Evolutionary conservation across 2,888 invertebrate species (phyloP), one percentile per base, ranked within the genome.

Genomic region (Drosophila bunnanda): DNA sequence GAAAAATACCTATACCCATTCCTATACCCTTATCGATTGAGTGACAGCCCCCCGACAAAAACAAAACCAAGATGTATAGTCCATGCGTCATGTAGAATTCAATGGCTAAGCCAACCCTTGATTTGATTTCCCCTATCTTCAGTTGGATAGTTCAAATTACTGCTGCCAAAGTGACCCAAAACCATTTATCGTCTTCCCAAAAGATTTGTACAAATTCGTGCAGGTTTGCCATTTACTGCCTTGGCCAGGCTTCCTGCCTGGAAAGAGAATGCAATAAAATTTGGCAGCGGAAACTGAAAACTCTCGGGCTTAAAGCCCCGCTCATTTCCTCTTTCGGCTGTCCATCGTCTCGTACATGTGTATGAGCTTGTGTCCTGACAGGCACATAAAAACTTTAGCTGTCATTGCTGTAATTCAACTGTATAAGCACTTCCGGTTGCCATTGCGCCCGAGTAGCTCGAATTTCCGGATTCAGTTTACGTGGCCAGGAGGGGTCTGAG

Each of bases 361-460:
- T 17, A 8, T 5, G 36, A n/a, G 28, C n/a, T 6, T 25, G 17
- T 39, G 38, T 34, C 28, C 48, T 41, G 55, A 43, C 58, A 66
- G 74, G 32, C 39, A 38, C 69, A 82, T 83, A 78, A 87, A 77
- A 87, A 80, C 70, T 86, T 80, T 68, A 62, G 55, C 60, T 69
- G 76, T 69, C 60, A 54, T 60, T 68, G 60, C 58, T 54, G 75
- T 66, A 67, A 78, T 66, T 80, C 77, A 75, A 77, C 79, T 77
- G 79, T 83, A 77, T 79, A 76, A 88, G 76, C 64, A 80, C 87
- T 88, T 84, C 86, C 84, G 77, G 65, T 77, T 75, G 79, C 71
- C 76, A 62, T 56, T 67, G 69, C 68, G 39, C 30, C 12, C 55
- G 66, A 67, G 85, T 60, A 76, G 76, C 72, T 67, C 66, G 78